phyloP scores from a whole-genome alignment of 2,797 vertebrate species.

The Balearica regulorum region DNA sequence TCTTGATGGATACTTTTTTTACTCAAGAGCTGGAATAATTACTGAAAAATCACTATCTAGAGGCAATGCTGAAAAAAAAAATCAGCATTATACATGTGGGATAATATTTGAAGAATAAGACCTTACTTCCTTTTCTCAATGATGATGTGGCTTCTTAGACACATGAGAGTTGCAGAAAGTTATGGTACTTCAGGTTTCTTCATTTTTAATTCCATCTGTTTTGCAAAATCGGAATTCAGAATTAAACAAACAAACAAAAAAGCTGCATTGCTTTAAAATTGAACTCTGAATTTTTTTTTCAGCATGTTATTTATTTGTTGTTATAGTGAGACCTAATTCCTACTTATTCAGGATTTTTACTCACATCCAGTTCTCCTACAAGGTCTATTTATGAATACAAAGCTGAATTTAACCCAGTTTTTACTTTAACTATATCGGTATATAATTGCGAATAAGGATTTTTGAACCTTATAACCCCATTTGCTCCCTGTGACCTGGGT shows the following conservation, averaged over 20 bases:
- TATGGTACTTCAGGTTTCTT: neutral
- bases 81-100: neutral
- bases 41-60: neutral
- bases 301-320: neutral
- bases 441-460: neutral
- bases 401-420: neutral
- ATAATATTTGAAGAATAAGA: neutral
- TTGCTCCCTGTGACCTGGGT: neutral
- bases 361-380: neutral
- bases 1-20: neutral
- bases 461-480: neutral
- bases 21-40: neutral
- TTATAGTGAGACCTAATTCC: neutral
- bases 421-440: neutral
- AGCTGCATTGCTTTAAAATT: rapidly evolving
- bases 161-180: neutral
- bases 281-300: neutral
- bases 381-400: neutral
- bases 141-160: neutral
- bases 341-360: rapidly evolving
- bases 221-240: neutral
- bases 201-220: neutral
- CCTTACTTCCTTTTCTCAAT: neutral
- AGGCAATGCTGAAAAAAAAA: neutral
- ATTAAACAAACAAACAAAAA: neutral